These are phyloP conservation scores for Papilio protenor DNA, from an alignment of 2,888 invertebrate genomes.

Conservation along the genomic window DNA sequence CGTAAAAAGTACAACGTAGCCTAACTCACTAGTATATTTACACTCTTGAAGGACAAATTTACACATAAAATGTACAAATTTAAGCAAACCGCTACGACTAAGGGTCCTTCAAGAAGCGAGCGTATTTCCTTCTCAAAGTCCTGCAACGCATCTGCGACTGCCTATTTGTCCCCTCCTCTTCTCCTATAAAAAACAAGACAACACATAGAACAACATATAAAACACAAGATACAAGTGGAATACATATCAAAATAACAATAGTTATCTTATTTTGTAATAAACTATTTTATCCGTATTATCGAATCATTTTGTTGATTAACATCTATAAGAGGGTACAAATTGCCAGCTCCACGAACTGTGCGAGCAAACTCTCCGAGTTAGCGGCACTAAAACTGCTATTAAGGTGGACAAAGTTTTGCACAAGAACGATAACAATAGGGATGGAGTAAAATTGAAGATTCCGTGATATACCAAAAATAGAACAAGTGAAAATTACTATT, in stretches of 20 bases:
- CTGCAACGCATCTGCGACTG: too few relatives aligned
- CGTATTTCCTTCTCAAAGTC: too few relatives aligned
- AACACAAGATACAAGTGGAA: not conserved
- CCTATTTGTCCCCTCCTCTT: too few relatives aligned
- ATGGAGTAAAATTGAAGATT: slow-evolving; percentile 45
- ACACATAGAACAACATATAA: too few relatives aligned
- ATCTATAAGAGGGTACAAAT: slow-evolving; percentile 52
- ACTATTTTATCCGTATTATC: slow-evolving; percentile 39
- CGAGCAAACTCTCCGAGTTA: slow-evolving; percentile 59
- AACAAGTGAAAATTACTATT: slow-evolving; percentile 46
- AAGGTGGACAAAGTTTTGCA: slow-evolving; percentile 73
- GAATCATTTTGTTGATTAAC: slow-evolving; percentile 50
- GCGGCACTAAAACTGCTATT: slow-evolving; percentile 65
- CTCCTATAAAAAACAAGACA: too few relatives aligned
- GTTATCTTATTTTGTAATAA: not conserved
- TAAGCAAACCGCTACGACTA: too few relatives aligned
- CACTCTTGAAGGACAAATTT: too few relatives aligned
- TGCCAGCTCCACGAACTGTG: slow-evolving; percentile 46
- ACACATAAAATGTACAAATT: too few relatives aligned
- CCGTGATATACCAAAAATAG: slow-evolving; percentile 39
- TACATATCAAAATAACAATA: not conserved
- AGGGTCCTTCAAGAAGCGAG: too few relatives aligned
- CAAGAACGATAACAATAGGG: slow-evolving; percentile 60
- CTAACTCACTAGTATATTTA: too few relatives aligned
- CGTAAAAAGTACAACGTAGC: too few relatives aligned